Base-by-base conservation (phyloP, 1,140 invertebrate species). In the Neodiprion lecontei region DNA sequence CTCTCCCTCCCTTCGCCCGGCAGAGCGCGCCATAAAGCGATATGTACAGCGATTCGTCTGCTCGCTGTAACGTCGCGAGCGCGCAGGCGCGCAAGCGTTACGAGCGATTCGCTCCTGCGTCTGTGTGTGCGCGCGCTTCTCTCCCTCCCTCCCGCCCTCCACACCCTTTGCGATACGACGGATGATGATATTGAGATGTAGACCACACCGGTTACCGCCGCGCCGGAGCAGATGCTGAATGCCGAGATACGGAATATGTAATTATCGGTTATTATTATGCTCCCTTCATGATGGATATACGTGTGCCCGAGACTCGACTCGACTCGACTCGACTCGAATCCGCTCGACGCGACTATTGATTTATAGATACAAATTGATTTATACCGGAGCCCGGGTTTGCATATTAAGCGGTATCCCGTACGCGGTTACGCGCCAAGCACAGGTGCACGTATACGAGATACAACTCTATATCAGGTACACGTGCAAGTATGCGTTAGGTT, bases 291-390 rank as follows among this genome's bases (percentile, higher is more conserved):
- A 40, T 40, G 28, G 28, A 40, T 40, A 40, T 40, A 40, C 5
- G 28, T 40, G 28, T 40, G 28, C 2, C 28, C 28, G 28, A 40
- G 28, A 40, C 28, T 40, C 28, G 28, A 40, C 28, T 40, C 28
- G 28, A 40, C 28, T 17, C 17, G 17, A 17, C 17, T 40, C 28
- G 28, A 40, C 28, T 40, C 28, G 28, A 40, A 40, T 40, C 28
- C 28, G 28, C 28, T 40, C 28, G 48, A 74, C 69, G 68, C 67
- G 53, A 67, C 23, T 61, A 7, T 17, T 78, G 81, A 81, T 80
- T 82, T 82, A 80, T 79, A 77, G 80, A 76, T 81, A 80, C 74
- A 80, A 82, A 86, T 86, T 86, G 84, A 85, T 85, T 86, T 85
- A 83, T 75, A 83, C n/a, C 53, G 53, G 8, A 61, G 53, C n/a